Percentiles rank a stretch among this genome's conserved stretches.
These are phyloP conservation scores for Pantelozetes paolii DNA, from an alignment of 2,888 invertebrate species.

Conservation along the genomic window DNA sequence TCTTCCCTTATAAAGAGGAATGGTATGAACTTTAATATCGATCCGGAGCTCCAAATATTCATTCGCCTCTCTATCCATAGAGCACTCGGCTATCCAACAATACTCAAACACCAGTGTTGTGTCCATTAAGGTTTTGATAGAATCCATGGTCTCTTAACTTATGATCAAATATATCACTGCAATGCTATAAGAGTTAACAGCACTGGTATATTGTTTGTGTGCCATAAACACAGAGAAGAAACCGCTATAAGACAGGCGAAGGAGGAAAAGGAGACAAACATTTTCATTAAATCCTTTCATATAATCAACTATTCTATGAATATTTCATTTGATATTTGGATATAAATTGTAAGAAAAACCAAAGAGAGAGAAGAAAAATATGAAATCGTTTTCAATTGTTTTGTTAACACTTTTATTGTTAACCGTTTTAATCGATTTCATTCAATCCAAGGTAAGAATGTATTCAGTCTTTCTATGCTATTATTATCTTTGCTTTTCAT, in stretches of 20 bases:
- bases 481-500: background rate
- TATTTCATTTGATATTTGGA: too few relatives aligned
- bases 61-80: background rate
- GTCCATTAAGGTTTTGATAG: background rate
- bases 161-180: constrained; percentile 3
- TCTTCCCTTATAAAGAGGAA: constrained; percentile 13
- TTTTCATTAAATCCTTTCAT: too few relatives aligned
- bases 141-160: constrained; percentile 7
- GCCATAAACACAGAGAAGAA: background rate
- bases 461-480: background rate
- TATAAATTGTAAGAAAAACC: too few relatives aligned
- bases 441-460: background rate
- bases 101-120: background rate
- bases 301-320: background rate
- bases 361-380: too few relatives aligned
- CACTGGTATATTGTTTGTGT: background rate
- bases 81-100: background rate
- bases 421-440: constrained; percentile 3
- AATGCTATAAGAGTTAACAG: constrained; percentile 12
- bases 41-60: constrained; percentile 17
- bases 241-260: too few relatives aligned
- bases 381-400: background rate
- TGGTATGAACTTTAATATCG: constrained; percentile 24
- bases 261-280: background rate
- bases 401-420: constrained; percentile 1